Percentiles rank a stretch among this genome's conserved stretches.
Conservation (phyloP, 2,888 invertebrate genomes). For the Hoplodrina blanda region DNA sequence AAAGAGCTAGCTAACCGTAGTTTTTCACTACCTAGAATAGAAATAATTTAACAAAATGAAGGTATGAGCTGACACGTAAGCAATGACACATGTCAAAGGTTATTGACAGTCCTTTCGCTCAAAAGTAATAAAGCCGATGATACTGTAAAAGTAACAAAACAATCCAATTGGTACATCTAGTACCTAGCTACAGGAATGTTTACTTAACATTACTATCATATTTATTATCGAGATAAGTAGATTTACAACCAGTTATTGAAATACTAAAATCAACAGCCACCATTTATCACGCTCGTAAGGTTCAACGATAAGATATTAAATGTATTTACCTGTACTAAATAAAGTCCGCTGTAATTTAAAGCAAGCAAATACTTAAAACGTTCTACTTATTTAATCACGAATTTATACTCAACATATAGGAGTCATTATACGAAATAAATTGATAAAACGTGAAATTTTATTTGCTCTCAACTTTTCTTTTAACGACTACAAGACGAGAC, state of each 20-base stretch:
- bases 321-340: slow-evolving; percentile 57
- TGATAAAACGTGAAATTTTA: slow-evolving; percentile 27
- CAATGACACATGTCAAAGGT: slow-evolving; percentile 91
- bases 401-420: slow-evolving; percentile 20
- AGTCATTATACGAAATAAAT: slow-evolving; percentile 36
- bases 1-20: slow-evolving; percentile 24
- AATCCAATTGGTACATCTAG: slow-evolving; percentile 22
- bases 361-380: slow-evolving; percentile 23
- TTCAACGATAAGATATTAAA: slow-evolving; percentile 45
- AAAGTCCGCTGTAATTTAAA: slow-evolving; percentile 19
- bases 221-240: not conserved
- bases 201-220: slow-evolving; percentile 16
- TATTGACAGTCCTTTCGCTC: slow-evolving; percentile 85
- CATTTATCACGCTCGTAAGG: slow-evolving; percentile 35
- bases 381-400: slow-evolving; percentile 23
- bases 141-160: slow-evolving; percentile 23
- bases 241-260: slow-evolving; percentile 21
- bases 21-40: slow-evolving; percentile 55
- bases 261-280: slow-evolving; percentile 41
- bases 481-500: slow-evolving; percentile 35
- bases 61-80: slow-evolving; percentile 88
- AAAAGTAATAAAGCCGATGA: slow-evolving; percentile 60
- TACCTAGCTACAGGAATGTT: not conserved
- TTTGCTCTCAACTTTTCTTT: slow-evolving; percentile 53
- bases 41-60: slow-evolving; percentile 76